Conservation (phyloP, 2,113 vertebrate species). For the Genyomyrus donnyi region DNA sequence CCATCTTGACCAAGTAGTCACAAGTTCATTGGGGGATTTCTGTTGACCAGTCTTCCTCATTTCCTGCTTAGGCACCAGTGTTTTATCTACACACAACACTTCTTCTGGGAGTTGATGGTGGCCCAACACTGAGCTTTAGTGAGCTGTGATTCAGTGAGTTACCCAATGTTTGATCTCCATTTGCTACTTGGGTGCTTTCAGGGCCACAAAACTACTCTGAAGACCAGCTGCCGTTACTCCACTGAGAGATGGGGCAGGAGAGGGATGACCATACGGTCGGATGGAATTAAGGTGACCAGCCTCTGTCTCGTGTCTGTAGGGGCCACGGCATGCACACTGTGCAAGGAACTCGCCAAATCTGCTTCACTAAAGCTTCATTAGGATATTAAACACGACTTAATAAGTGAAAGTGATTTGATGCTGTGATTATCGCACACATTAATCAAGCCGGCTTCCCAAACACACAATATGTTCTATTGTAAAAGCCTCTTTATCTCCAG, state of each 20-base stretch:
- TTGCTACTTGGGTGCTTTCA: neutral
- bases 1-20: neutral
- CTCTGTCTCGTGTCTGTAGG: constrained; percentile 61
- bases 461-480: constrained; percentile 80
- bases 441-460: constrained; percentile 93
- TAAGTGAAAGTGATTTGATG: constrained; percentile 99
- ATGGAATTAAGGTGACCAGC: constrained; percentile 38
- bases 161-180: neutral
- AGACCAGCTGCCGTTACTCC: constrained; percentile 60
- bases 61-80: neutral
- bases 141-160: neutral
- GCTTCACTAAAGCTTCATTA: constrained; percentile 95
- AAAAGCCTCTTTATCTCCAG: constrained; percentile 91
- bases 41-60: neutral
- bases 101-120: neutral
- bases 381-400: constrained; percentile 99
- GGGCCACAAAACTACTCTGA: neutral
- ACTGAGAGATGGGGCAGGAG: constrained; percentile 58
- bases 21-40: neutral
- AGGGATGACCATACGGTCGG: constrained; percentile 38
- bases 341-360: constrained; percentile 80
- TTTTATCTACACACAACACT: neutral
- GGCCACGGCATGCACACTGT: constrained; percentile 6
- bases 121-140: neutral
- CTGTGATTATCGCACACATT: constrained; percentile 92